Conservation (phyloP, 2,113 vertebrate species). For the Nannospalax galili region DNA sequence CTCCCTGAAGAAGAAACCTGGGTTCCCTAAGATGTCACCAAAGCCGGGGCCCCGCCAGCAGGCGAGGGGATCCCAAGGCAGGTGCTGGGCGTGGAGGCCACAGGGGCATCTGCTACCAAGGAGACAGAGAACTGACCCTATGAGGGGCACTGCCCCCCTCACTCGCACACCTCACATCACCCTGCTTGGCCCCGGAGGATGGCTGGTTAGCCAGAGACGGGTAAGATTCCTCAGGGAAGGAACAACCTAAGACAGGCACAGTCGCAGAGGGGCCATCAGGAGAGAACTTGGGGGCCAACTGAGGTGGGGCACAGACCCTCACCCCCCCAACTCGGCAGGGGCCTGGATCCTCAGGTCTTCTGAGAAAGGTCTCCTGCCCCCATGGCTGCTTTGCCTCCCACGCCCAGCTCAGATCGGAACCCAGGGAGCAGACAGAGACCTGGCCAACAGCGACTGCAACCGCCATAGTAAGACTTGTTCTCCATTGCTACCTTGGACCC, state of each 20-base stretch:
- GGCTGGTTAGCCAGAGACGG: constrained; percentile 96
- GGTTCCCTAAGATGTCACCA: constrained; percentile 69
- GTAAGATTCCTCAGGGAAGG: constrained; percentile 94
- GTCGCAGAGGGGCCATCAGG: constrained; percentile 89
- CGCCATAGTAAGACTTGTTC: background rate
- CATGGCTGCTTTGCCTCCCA: constrained; percentile 69
- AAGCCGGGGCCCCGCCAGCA: constrained; percentile 67
- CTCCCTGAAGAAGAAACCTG: constrained; percentile 74
- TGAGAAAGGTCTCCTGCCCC: constrained; percentile 74
- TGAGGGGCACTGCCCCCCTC: constrained; percentile 46
- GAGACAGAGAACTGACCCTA: constrained; percentile 67
- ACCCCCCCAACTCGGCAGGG: constrained; percentile 73
- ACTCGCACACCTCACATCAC: constrained; percentile 51
- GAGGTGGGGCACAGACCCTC: constrained; percentile 78
- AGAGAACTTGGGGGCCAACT: constrained; percentile 78
- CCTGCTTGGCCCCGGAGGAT: constrained; percentile 85
- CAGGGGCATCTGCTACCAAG: constrained; percentile 64
- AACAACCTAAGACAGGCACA: constrained; percentile 97
- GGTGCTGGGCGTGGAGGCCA: constrained; percentile 79
- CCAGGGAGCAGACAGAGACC: constrained; percentile 75
- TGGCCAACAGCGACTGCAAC: constrained; percentile 21
- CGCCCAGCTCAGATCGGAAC: constrained; percentile 68
- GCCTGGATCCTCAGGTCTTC: constrained; percentile 54
- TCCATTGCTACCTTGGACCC: constrained; percentile 44
- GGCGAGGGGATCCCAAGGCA: constrained; percentile 65